Conservation (phyloP, 2,888 invertebrate species). For the Athetis lepigone region DNA sequence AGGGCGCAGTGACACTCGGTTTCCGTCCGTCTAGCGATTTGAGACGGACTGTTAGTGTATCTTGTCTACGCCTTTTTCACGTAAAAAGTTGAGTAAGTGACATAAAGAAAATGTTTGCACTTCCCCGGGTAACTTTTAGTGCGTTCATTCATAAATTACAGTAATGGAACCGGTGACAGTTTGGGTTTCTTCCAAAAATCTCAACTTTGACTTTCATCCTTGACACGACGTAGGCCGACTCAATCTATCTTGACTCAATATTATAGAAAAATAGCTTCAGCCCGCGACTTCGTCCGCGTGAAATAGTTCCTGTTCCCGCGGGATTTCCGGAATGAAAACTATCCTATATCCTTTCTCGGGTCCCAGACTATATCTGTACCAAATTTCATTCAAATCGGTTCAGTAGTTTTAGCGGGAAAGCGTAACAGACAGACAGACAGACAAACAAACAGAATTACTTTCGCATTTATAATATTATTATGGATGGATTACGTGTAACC, state of each 20-base stretch:
- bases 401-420: too few relatives aligned
- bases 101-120: constrained; percentile 57
- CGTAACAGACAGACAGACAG: too few relatives aligned
- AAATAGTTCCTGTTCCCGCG: too few relatives aligned
- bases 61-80: constrained; percentile 45
- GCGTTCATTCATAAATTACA: constrained; percentile 78
- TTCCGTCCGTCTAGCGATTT: constrained; percentile 55
- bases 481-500: constrained; percentile 6
- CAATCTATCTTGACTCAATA: constrained; percentile 17
- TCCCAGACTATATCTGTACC: too few relatives aligned
- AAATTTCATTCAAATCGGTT: too few relatives aligned
- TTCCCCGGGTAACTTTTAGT: constrained; percentile 58
- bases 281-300: too few relatives aligned
- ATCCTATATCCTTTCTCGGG: too few relatives aligned
- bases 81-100: constrained; percentile 50
- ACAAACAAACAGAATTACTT: too few relatives aligned
- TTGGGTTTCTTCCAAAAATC: constrained; percentile 76
- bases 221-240: constrained; percentile 72
- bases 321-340: too few relatives aligned
- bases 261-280: constrained; percentile 15
- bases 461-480: too few relatives aligned
- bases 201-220: constrained; percentile 77
- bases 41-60: constrained; percentile 33
- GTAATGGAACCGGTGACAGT: constrained; percentile 68
- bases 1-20: constrained; percentile 57